These are phyloP conservation scores for Limenitis camilla DNA, from an alignment of 2,888 invertebrate species.

Conservation along the genomic window DNA sequence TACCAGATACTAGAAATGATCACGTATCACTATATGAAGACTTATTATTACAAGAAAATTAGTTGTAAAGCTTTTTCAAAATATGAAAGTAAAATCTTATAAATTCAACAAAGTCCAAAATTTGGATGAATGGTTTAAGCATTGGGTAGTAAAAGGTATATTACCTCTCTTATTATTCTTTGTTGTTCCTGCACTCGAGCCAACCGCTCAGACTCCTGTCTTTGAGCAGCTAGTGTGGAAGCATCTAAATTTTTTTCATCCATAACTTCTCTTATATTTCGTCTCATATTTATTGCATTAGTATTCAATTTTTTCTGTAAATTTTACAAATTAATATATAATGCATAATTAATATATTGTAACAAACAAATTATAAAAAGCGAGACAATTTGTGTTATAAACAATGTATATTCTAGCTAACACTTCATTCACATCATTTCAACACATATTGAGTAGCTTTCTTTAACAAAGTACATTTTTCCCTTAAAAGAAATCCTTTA, in stretches of 20 bases:
- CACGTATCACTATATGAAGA: no score
- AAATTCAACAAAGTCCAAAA: not conserved
- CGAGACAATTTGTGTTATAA: no score
- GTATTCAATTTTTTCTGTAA: conserved; percentile 60
- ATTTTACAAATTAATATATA: conserved; percentile 3
- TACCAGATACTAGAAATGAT: no score
- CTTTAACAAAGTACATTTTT: no score
- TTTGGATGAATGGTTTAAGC: not conserved
- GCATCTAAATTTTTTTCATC: conserved; percentile 94
- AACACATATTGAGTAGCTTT: no score
- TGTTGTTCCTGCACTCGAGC: conserved; percentile 90
- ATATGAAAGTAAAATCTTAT: not conserved
- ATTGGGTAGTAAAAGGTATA: not conserved
- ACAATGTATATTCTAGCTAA: no score
- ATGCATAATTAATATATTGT: not conserved
- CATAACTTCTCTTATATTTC: conserved; percentile 94
- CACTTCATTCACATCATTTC: no score
- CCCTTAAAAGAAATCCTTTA: no score
- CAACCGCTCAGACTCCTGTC: conserved; percentile 92
- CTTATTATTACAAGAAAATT: no score
- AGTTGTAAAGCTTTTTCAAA: no score
- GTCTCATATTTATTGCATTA: conserved; percentile 78
- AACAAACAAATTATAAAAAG: no score
- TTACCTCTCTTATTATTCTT: conserved; percentile 82
- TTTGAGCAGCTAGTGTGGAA: conserved; percentile 92